These are phyloP conservation scores for Ceyx melanurus DNA, from an alignment of 2,113 vertebrate species.

Conservation along the genomic window DNA sequence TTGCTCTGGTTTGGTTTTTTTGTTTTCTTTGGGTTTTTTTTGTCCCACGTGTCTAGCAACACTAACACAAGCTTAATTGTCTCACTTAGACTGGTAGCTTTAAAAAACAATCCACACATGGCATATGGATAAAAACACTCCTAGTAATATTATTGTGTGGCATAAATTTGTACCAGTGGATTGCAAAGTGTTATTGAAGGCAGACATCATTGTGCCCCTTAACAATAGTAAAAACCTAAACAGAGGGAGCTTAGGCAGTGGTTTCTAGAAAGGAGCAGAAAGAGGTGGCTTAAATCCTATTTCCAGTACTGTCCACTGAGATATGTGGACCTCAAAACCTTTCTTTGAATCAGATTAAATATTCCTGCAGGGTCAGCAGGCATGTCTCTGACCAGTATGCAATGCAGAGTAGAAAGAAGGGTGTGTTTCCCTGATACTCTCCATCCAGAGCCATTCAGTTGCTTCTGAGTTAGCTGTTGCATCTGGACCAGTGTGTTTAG, in stretches of 20 bases:
- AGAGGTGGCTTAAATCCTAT: not conserved
- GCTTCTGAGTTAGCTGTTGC: not conserved
- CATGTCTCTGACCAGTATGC: not conserved
- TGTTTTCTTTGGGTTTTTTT: not conserved
- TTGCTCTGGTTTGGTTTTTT: not conserved
- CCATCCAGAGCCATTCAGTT: not conserved
- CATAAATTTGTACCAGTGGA: not conserved
- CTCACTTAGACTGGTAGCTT: not conserved
- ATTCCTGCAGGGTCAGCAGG: not conserved
- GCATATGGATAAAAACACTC: not conserved
- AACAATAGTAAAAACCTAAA: not conserved
- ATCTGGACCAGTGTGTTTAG: not conserved
- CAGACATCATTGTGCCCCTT: rapidly evolving
- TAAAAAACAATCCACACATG: rapidly evolving
- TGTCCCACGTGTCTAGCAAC: not conserved
- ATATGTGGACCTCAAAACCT: not conserved
- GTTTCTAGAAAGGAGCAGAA: not conserved
- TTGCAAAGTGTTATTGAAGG: not conserved
- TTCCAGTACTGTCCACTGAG: not conserved
- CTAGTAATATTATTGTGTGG: not conserved
- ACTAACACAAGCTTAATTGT: not conserved
- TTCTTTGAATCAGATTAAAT: not conserved
- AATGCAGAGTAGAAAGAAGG: not conserved
- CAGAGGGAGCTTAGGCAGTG: not conserved
- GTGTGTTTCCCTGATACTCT: not conserved